These are phyloP conservation scores for Lacanobia oleracea DNA, from an alignment of 2,888 invertebrate genomes.

Conservation along the genomic window DNA sequence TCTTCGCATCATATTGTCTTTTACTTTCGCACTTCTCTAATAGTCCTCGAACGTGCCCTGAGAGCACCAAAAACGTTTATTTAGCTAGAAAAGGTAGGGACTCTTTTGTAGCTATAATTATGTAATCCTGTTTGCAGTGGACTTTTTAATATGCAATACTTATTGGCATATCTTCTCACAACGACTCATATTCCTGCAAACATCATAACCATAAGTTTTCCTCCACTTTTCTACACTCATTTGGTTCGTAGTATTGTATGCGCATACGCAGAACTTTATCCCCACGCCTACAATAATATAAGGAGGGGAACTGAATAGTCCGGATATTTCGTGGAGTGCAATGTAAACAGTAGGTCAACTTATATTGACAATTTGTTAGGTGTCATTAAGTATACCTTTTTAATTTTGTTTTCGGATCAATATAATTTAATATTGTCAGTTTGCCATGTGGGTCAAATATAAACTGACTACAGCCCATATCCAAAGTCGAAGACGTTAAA, in stretches of 20 bases:
- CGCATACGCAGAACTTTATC: slow-evolving; percentile 34
- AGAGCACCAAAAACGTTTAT: no score
- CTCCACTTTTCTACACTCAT: slow-evolving; percentile 16
- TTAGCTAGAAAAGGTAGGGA: no score
- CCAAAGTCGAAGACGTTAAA: no score
- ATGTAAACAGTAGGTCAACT: slow-evolving; percentile 57
- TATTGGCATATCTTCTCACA: no score
- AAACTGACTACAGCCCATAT: background rate
- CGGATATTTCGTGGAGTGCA: slow-evolving; percentile 46
- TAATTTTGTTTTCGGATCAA: background rate
- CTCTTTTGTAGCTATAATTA: no score
- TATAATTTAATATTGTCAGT: background rate
- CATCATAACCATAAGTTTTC: slow-evolving; percentile 24
- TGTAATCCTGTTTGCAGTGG: no score
- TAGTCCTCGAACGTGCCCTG: no score
- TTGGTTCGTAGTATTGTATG: slow-evolving; percentile 32
- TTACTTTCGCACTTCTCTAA: no score
- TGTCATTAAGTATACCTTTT: background rate
- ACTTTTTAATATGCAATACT: no score
- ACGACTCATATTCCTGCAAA: slow-evolving; percentile 19
- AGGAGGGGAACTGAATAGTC: slow-evolving; percentile 58
- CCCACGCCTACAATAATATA: slow-evolving; percentile 46
- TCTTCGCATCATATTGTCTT: no score
- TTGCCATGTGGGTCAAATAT: no score
- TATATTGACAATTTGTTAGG: background rate